These are phyloP conservation scores for Gadus macrocephalus DNA, from an alignment of 2,113 vertebrate genomes.

Conservation along the genomic window DNA sequence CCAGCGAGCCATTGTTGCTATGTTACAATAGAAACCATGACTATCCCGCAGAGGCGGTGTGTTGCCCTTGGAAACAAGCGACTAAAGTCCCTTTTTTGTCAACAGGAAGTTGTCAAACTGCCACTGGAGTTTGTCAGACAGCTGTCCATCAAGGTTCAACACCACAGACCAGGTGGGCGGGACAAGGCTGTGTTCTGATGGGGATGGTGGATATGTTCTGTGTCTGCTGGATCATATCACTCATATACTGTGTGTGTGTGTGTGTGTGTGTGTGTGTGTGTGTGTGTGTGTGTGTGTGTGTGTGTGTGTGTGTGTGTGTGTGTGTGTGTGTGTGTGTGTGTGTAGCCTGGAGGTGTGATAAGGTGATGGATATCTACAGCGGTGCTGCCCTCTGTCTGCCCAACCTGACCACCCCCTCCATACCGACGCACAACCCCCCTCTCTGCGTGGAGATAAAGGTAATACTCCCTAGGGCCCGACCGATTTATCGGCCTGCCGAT, in stretches of 20 bases:
- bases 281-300: constrained; percentile 13
- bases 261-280: constrained; percentile 1
- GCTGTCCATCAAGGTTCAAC: constrained; percentile 90
- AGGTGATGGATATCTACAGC: constrained; percentile 93
- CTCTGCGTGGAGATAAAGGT: constrained; percentile 98
- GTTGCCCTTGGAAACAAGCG: too few species aligned
- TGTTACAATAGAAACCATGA: too few species aligned
- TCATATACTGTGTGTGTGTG: constrained; percentile 5
- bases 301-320: constrained; percentile 12
- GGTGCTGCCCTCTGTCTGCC: constrained; percentile 95
- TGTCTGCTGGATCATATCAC: neutral
- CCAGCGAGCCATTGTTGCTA: too few species aligned
- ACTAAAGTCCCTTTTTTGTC: constrained; percentile 16
- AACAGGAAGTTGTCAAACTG: constrained; percentile 91
- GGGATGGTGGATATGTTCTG: neutral
- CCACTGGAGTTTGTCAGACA: constrained; percentile 92
- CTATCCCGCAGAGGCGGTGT: too few species aligned
- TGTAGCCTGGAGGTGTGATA: constrained; percentile 89
- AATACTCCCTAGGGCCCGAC: too few species aligned
- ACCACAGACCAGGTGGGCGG: constrained; percentile 85
- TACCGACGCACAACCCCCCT: constrained; percentile 78
- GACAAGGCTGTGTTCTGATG: neutral
- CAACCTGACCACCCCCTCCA: constrained; percentile 84
- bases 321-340: neutral
- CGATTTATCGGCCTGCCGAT: too few species aligned